A percentile compares a stretch with the other conserved stretches of the same genome.
These are phyloP conservation scores for Chelonus insularis DNA, from an alignment of 1,140 invertebrate species.

Conservation along the genomic window DNA sequence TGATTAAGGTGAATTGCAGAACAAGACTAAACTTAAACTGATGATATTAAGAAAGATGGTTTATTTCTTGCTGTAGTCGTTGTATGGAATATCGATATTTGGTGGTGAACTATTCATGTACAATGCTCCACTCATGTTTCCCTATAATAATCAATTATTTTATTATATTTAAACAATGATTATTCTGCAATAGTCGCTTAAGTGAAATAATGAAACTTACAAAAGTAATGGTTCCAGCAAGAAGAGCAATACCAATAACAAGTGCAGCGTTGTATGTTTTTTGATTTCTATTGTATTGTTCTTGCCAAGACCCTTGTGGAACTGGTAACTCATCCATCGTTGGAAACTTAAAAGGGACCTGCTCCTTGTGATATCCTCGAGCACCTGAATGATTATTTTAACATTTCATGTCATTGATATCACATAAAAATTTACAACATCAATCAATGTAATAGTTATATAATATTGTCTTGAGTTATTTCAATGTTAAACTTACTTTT, in stretches of 20 bases:
- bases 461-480: not conserved
- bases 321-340: slow-evolving; percentile 75
- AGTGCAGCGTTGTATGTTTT: slow-evolving; percentile 70
- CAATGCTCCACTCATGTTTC: no score
- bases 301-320: slow-evolving; percentile 74
- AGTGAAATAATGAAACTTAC: no score
- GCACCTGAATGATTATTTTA: slow-evolving; percentile 36
- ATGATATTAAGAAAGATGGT: no score
- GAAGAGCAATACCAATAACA: slow-evolving; percentile 64
- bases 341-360: slow-evolving; percentile 43
- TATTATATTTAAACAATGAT: no score
- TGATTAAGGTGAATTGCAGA: no score
- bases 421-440: not conserved
- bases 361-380: slow-evolving; percentile 41
- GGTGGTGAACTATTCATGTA: no score
- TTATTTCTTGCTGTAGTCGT: no score
- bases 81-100: no score
- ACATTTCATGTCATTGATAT: no score
- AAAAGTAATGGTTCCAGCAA: slow-evolving; percentile 62
- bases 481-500: slow-evolving; percentile 24
- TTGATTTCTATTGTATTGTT: slow-evolving; percentile 66
- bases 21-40: no score
- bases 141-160: no score
- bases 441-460: slow-evolving; percentile 2
- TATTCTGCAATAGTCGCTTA: no score